phyloP scores from a whole-genome alignment of 2,113 vertebrate genomes.

The Cephalopholis sonnerati region DNA sequence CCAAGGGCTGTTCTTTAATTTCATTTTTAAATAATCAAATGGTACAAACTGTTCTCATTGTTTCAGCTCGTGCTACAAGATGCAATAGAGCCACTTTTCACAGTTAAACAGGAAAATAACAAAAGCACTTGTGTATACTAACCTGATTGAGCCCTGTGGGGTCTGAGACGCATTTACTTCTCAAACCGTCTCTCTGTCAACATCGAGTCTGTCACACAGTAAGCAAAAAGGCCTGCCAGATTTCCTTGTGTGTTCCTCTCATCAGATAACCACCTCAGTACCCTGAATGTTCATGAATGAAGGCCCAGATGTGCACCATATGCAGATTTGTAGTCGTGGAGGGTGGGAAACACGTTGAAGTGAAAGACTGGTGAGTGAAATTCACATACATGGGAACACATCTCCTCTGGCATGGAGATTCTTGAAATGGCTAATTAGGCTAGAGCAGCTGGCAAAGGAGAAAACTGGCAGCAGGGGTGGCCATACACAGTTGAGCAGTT shows the following conservation, averaged over 20 bases:
- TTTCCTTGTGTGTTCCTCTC: conserved; percentile 76
- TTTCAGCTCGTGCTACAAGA: conserved; percentile 33
- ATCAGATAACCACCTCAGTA: conserved; percentile 73
- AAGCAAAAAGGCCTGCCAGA: conserved; percentile 62
- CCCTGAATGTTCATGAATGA: conserved; percentile 61
- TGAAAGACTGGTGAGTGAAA: conserved; percentile 68
- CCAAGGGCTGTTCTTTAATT: conserved; percentile 47
- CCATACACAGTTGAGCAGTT: conserved; percentile 23
- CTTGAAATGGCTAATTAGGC: conserved; percentile 82
- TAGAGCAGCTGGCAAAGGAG: conserved; percentile 74
- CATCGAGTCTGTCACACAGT: conserved; percentile 60
- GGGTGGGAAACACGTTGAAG: conserved; percentile 74
- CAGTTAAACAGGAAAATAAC: conserved; percentile 56
- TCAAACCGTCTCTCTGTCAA: conserved; percentile 57
- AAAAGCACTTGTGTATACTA: conserved; percentile 50
- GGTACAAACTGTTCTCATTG: conserved; percentile 21
- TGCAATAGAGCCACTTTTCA: conserved; percentile 28
- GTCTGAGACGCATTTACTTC: conserved; percentile 58
- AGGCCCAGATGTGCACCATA: conserved; percentile 82
- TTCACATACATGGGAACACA: conserved; percentile 79
- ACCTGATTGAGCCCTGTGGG: conserved; percentile 33
- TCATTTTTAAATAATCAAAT: conserved; percentile 46
- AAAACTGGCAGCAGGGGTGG: conserved; percentile 66
- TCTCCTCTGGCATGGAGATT: conserved; percentile 77
- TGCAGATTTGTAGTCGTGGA: conserved; percentile 68